Percentiles rank a stretch among this genome's conserved stretches.
phyloP scores from a whole-genome alignment of 2,797 vertebrate species.

The Vireo griseus region DNA sequence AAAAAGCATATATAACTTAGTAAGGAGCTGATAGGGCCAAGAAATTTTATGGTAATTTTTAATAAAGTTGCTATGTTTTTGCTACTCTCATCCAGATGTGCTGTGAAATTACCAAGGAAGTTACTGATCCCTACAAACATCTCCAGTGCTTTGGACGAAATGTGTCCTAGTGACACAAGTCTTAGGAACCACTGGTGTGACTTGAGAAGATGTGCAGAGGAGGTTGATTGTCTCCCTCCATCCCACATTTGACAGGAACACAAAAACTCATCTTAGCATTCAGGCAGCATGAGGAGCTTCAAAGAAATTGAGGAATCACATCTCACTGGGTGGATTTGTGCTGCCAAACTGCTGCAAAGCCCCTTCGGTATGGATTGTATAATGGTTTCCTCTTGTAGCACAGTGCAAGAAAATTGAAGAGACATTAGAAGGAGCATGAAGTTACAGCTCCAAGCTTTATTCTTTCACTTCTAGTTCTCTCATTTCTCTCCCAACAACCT shows the following conservation, averaged over 20 bases:
- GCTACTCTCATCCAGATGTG: background rate
- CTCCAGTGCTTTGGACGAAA: background rate
- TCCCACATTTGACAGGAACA: background rate
- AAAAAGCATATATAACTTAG: conserved; percentile 38
- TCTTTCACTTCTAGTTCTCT: background rate
- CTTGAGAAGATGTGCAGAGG: background rate
- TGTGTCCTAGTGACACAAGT: background rate
- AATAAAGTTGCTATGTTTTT: conserved; percentile 51
- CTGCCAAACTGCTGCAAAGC: background rate
- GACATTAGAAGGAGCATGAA: background rate
- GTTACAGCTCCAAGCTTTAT: background rate
- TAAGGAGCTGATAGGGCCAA: conserved; percentile 19
- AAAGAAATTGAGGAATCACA: background rate
- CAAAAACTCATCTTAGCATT: background rate
- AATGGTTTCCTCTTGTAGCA: background rate
- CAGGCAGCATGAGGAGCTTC: background rate
- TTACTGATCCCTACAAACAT: background rate
- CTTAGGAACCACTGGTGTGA: background rate
- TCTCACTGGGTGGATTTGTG: background rate
- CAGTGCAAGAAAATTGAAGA: conserved; percentile 1
- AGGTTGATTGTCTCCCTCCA: background rate
- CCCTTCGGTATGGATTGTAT: background rate
- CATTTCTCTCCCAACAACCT: background rate
- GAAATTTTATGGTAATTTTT: conserved; percentile 27
- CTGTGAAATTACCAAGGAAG: background rate